These are phyloP conservation scores for Pogonomyrmex californicus DNA, from an alignment of 1,140 invertebrate species.

Conservation along the genomic window DNA sequence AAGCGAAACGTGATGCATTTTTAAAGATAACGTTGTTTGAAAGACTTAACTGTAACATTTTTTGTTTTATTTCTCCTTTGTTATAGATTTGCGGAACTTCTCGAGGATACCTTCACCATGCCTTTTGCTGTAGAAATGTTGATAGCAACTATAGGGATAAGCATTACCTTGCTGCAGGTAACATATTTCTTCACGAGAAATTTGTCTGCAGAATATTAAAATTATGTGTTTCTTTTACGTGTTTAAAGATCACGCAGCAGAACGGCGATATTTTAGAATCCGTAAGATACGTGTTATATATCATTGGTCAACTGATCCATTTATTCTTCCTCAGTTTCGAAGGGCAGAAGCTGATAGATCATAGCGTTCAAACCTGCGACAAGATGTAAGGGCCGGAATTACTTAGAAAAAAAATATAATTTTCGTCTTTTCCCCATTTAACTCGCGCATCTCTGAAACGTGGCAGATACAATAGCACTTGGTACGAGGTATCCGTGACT, in stretches of 20 bases:
- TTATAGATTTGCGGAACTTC: slow-evolving; percentile 23
- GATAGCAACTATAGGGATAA: not conserved
- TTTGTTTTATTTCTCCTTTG: slow-evolving; percentile 1
- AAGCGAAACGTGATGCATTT: not conserved
- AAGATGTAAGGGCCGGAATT: slow-evolving; percentile 50
- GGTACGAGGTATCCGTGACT: slow-evolving; percentile 14
- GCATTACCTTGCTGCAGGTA: slow-evolving; percentile 40
- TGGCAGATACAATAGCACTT: slow-evolving; percentile 28
- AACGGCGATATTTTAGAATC: not conserved
- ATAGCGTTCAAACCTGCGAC: slow-evolving; percentile 50
- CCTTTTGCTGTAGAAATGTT: slow-evolving; percentile 16
- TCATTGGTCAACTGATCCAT: slow-evolving; percentile 64
- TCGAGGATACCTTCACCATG: slow-evolving; percentile 23
- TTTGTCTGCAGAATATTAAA: not conserved
- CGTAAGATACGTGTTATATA: slow-evolving; percentile 42
- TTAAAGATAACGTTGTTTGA: not conserved
- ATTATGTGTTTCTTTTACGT: not conserved
- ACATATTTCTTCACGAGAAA: slow-evolving; percentile 4
- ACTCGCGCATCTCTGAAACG: not conserved
- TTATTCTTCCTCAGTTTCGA: slow-evolving; percentile 68
- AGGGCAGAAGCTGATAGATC: slow-evolving; percentile 68
- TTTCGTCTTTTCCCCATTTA: not conserved
- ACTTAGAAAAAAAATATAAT: not conserved
- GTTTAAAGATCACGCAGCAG: slow-evolving; percentile 5
- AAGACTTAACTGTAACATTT: not conserved